Evolutionary conservation across 2,113 vertebrate genomes (phyloP), one percentile per base, ranked within the genome.

Genomic region (Empidonax alnorum): DNA sequence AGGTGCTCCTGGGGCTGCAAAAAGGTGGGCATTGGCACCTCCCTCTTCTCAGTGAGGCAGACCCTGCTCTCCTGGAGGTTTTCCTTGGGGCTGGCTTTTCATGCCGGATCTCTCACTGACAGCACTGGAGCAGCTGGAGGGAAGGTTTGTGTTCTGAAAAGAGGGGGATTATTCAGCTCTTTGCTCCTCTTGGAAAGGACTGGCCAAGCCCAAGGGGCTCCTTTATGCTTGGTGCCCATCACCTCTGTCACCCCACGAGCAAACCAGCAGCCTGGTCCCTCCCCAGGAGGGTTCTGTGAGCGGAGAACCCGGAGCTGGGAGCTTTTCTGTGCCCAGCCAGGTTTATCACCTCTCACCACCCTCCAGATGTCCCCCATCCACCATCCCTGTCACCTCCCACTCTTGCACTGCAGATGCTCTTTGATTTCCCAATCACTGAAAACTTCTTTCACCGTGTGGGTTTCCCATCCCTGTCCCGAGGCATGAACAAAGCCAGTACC

Each of bases 31-130:
- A 9, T 3, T 13, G 63, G 18, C 7, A 6, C 15, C 49, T 28
- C 30, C 49, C n/a, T 22, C 44, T 28, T 49, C 50, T 44, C 66
- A 9, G 80, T 12, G 25, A 65, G 44, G 50, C 37, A 25, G 33
- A 25, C 25, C 33, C 42, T 33, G 49, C 58, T 33, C 10, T 71
- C 2, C 0, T 2, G 3, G 37, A 75, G 19, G 80, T 30, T 80
- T 8, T 74, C 39, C 49, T 37, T 17, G 5, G 41, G 14, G 20
- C 59, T 37, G 33, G 44, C 12, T 59, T 86, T 30, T 42, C 52
- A 0, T 33, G 52, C 58, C 72, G 52, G n/a, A 14, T 31, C 49
- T 58, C 28, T 62, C 10, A 0, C 20, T 28, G 35, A 3, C 4
- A 7, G 31, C 10, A 0, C 5, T 66, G 25, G 31, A 41, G 78